Percentiles rank a stretch among this genome's conserved stretches.
phyloP scores from a whole-genome alignment of 2,888 invertebrate genomes.

The Eupithecia centaureata region DNA sequence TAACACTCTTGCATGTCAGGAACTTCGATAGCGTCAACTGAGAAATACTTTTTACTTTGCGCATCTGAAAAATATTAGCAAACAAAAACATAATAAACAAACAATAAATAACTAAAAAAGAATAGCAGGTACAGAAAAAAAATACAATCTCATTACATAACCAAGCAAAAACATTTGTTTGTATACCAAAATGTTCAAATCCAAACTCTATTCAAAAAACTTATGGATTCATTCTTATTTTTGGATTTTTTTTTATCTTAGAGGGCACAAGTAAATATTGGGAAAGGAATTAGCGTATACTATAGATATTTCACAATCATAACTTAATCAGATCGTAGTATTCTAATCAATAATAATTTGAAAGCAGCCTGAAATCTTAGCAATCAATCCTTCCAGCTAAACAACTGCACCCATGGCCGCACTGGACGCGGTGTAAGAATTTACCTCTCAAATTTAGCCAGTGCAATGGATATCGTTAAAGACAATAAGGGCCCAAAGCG shows the following conservation, averaged over 20 bases:
- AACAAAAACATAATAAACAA: conserved; percentile 36
- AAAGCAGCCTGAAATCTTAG: not conserved
- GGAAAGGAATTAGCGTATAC: not conserved
- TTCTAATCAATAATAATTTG: not conserved
- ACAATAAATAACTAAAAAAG: conserved; percentile 20
- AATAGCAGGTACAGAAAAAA: not conserved
- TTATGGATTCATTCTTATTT: not conserved
- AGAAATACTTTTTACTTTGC: conserved; percentile 69
- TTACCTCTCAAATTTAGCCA: too few species aligned
- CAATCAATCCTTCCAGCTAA: not conserved
- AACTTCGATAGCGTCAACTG: conserved; percentile 75
- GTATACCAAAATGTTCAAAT: not conserved
- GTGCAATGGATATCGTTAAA: too few species aligned
- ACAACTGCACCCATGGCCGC: too few species aligned
- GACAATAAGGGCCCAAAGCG: too few species aligned
- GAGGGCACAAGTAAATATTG: not conserved
- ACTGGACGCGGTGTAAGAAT: too few species aligned
- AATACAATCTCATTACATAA: not conserved
- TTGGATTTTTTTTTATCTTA: not conserved
- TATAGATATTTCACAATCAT: too few species aligned
- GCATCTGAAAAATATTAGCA: conserved; percentile 63
- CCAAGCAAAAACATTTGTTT: not conserved
- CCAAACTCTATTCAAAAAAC: too few species aligned
- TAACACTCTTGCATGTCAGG: conserved; percentile 80
- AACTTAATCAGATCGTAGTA: too few species aligned